Evolutionary conservation across 2,888 invertebrate genomes (phyloP).

Genomic region (Nemurella pictetii): DNA sequence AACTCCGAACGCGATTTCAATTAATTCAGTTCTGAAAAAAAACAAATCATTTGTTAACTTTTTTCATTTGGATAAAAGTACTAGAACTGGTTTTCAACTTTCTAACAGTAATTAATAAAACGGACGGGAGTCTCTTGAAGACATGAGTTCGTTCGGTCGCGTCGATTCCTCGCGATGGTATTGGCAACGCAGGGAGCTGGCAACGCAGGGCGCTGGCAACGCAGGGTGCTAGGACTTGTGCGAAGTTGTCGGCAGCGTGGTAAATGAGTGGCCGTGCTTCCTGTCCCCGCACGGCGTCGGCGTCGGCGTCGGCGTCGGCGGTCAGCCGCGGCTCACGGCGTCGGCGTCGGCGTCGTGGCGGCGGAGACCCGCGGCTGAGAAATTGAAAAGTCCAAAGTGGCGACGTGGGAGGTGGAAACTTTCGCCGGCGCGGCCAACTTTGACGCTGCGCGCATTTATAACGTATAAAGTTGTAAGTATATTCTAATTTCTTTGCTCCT

Average conservation of each 20-base stretch:
- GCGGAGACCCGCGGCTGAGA: neutral
- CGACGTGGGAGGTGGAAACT: neutral
- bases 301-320: neutral
- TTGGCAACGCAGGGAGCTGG: neutral
- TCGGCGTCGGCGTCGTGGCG: neutral
- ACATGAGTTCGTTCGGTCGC: too few species aligned
- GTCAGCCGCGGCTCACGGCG: neutral
- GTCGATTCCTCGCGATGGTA: neutral
- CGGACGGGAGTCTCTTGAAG: neutral
- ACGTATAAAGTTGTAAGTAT: neutral
- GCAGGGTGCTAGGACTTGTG: neutral
- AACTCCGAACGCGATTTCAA: neutral
- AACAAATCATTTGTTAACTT: neutral
- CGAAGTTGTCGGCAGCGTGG: too few species aligned
- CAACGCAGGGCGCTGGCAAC: neutral
- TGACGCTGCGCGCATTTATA: neutral
- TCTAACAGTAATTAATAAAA: neutral
- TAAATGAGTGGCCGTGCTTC: too few species aligned
- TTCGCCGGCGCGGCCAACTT: neutral
- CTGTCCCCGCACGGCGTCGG: neutral
- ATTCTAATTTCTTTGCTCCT: neutral
- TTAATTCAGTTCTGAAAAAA: neutral
- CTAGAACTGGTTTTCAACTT: neutral
- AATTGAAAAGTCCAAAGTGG: neutral
- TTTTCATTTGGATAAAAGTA: neutral